Evolutionary conservation across 2,113 vertebrate species (phyloP), one percentile per base, ranked within the genome.

Genomic region (Ascaphus truei): DNA sequence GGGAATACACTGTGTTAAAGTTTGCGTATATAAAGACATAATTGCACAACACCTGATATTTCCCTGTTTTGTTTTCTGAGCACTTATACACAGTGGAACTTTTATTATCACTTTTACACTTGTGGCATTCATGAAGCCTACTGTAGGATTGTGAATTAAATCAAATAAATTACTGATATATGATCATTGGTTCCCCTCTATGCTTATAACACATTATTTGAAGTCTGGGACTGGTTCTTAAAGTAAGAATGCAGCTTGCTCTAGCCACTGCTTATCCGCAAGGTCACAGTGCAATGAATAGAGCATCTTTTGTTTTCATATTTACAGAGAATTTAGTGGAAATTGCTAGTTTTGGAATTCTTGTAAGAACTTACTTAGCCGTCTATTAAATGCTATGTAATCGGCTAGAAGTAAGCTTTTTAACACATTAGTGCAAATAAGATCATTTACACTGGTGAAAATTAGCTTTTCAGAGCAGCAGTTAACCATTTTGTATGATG

Each of bases 341-440:
- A 56, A 67, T 67, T 47, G 12, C 29, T 47, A 34, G 53, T 48
- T n/a, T 48, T 57, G 65, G 37, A 58, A 68, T 68, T 68, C 52
- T 9, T 45, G 20, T 68, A 68, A 68, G 43, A 68, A 48, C 37
- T 26, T 58, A 43, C 65, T 68, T 68, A 58, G 26, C 63, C 53
- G 34, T 45, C 36, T 23, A 31, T 39, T 58, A 58, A 68, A 66
- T 66, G 64, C 27, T 47, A 20, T 33, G 20, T 56, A 66, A 66
- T 55, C 63, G 41, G 34, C 25, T 16, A 41, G 34, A 43, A 53
- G 51, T 65, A 66, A 66, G 63, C 51, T 41, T 66, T 45, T 66
- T 66, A 66, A 66, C 63, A 56, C 63, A 66, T 66, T 66, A 66
- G 63, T 66, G 50, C 30, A 43, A 66, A 66, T 66, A 5, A 66